Percentiles rank a stretch among this genome's conserved stretches.
phyloP scores from a whole-genome alignment of 2,797 vertebrate genomes.

The Arnoldichthys spilopterus region DNA sequence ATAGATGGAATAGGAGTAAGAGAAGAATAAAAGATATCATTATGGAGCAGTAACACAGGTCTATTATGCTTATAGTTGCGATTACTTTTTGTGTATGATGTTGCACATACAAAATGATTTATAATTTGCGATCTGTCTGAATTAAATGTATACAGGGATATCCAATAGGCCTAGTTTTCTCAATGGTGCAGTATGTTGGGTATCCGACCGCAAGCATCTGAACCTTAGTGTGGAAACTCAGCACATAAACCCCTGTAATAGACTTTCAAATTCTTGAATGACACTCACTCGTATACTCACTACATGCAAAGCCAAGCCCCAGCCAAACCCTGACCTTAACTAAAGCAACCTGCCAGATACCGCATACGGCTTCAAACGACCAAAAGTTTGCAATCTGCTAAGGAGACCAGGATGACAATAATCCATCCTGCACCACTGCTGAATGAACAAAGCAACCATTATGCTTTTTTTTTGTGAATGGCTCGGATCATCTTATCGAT shows the following conservation, averaged over 20 bases:
- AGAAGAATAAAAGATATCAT: background rate
- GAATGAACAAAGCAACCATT: background rate
- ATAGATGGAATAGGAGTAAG: background rate
- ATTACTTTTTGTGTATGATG: background rate
- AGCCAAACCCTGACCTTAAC: slow-evolving; percentile 20
- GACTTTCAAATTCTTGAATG: background rate
- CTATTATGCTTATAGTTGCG: background rate
- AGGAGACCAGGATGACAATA: background rate
- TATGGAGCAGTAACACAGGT: background rate
- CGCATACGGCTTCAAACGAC: background rate
- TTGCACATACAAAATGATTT: background rate
- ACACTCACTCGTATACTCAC: background rate
- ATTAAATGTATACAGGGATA: background rate
- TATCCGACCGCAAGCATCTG: too few species aligned
- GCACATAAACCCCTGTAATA: background rate
- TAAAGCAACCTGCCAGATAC: slow-evolving; percentile 10
- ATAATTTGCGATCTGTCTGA: background rate
- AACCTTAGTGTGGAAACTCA: background rate
- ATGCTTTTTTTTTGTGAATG: background rate
- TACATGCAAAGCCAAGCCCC: background rate
- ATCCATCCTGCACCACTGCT: background rate
- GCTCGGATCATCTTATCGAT: slow-evolving; percentile 10
- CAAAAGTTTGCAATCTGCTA: background rate
- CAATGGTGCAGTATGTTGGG: background rate
- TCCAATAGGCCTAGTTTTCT: background rate